A percentile compares a stretch with the other conserved stretches of the same genome.
Conservation (phyloP, 2,888 invertebrate species). For the Eilema depressum region DNA sequence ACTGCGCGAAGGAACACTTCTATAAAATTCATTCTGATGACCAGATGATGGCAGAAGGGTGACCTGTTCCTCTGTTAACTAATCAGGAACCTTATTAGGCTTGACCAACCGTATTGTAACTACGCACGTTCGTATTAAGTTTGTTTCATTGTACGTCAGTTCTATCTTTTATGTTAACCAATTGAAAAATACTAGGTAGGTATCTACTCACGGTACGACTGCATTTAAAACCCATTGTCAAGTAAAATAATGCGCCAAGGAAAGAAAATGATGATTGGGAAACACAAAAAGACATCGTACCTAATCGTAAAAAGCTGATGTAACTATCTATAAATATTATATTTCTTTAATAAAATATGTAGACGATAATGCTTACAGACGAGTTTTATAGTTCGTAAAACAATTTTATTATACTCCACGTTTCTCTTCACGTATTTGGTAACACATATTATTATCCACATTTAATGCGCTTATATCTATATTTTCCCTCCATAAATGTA, state of each 20-base stretch:
- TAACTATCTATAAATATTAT: conserved; percentile 22
- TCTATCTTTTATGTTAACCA: no score
- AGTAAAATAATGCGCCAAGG: not conserved
- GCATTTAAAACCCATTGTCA: no score
- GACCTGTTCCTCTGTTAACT: no score
- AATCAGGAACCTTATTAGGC: no score
- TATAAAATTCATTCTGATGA: not conserved
- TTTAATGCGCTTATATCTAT: no score
- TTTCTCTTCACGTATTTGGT: conserved; percentile 22
- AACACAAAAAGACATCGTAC: conserved; percentile 17
- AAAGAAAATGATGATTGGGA: conserved; percentile 1
- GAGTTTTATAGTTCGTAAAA: conserved; percentile 32
- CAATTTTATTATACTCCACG: conserved; percentile 27
- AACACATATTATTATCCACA: not conserved
- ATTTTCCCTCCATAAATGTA: no score
- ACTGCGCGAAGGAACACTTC: not conserved
- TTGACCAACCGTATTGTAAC: no score
- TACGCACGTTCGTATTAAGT: no score
- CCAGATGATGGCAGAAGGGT: no score
- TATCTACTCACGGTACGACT: no score
- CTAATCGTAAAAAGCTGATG: conserved; percentile 21
- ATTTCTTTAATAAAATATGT: conserved; percentile 14
- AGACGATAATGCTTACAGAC: conserved; percentile 30
- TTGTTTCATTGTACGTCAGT: no score
- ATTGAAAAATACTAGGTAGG: no score